Evolutionary conservation across 2,888 invertebrate species (phyloP).

Genomic region (Sarcophaga carnaria): DNA sequence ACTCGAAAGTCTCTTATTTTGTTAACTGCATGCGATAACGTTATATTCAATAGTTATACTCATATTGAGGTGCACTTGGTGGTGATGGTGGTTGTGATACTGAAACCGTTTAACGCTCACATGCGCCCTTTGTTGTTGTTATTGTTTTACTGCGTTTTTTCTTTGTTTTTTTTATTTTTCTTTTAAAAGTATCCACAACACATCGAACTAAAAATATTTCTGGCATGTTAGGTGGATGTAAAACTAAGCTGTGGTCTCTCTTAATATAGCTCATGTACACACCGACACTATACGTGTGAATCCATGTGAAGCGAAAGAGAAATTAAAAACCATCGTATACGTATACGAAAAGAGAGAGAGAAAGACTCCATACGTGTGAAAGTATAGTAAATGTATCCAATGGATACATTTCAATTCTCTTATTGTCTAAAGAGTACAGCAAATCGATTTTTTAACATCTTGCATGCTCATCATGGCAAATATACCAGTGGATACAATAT

Average conservation of each 20-base stretch:
- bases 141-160: background rate
- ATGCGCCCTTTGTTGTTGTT: slow-evolving; percentile 51
- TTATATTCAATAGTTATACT: slow-evolving; percentile 12
- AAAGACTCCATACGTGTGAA: background rate
- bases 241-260: slow-evolving; percentile 17
- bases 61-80: slow-evolving; percentile 32
- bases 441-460: background rate
- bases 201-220: slow-evolving; percentile 9
- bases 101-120: slow-evolving; percentile 35
- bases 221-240: slow-evolving; percentile 50
- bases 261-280: slow-evolving; percentile 62
- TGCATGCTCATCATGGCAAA: no score
- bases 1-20: slow-evolving; percentile 39
- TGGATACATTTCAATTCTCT: slow-evolving; percentile 56
- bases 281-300: slow-evolving; percentile 70
- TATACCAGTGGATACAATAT: background rate
- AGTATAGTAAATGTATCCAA: slow-evolving; percentile 39
- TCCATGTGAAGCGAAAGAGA: slow-evolving; percentile 39
- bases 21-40: background rate
- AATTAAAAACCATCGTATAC: background rate
- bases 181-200: slow-evolving; percentile 47
- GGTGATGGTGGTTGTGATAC: slow-evolving; percentile 38
- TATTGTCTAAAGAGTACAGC: background rate
- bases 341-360: slow-evolving; percentile 12
- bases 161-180: slow-evolving; percentile 3